Base-by-base conservation (phyloP, 2,888 invertebrate genomes). In the Caenorhabditis afra region DNA sequence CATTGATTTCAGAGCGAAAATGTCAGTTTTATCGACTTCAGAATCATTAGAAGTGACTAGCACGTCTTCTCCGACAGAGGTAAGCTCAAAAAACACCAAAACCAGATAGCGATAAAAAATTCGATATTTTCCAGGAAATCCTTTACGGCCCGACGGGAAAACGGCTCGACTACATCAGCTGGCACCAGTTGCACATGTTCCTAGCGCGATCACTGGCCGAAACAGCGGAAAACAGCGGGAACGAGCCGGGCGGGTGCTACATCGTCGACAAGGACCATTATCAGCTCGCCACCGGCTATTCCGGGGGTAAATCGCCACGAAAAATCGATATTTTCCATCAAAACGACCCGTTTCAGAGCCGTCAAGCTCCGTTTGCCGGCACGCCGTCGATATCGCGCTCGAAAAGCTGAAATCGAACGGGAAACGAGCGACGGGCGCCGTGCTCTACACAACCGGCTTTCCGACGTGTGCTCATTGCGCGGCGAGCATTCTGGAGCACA, bases 181-280 rank as follows among this genome's bases (percentile, higher is more conserved):
- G 78, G 78, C 71, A 78, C 39, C 78, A 78, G 62, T 61, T 62
- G 57, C 78, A 78, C 52, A 78, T 78, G 78, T 78, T 55, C 35
- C 61, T 78, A 67, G 73, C 78, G 7, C 10, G 44, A 55, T 64
- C 18, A 35, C 41, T 62, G 12, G 20, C 50, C 4, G 76, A 68
- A 55, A 68, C 57, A 47, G 57, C 67, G 41, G 20, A 16, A 39
- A 16, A 8, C 1, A 16, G 14, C 22, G 47, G 29, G 3, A n/a
- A 59, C 8, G n/a, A 59, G 18, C 35, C 50, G 8, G n/a, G 7
- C 12, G 77, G 70, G 35, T 77, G 77, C 29, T 53, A 71, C 23
- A 61, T 77, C 44, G 77, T 77, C 3, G 77, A 77, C 66, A 37
- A 61, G 20, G 70, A 77, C 8, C 58, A 77, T 16, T 71, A 77